Percentiles rank a stretch among this genome's conserved stretches.
phyloP scores from a whole-genome alignment of 2,888 invertebrate genomes.

The Drosophila meridionalis region DNA sequence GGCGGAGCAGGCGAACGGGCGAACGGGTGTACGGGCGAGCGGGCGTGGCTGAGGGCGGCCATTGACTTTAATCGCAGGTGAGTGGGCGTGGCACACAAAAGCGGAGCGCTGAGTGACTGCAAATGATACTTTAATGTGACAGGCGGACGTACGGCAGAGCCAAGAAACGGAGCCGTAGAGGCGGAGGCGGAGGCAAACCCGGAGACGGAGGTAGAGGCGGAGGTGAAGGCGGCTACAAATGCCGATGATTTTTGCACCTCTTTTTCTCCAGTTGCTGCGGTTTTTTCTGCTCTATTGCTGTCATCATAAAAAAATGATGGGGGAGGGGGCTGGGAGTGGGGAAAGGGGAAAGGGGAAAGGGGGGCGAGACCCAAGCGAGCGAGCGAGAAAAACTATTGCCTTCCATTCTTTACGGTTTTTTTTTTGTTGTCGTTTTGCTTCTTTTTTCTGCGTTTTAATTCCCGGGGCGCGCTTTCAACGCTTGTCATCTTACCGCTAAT shows the following conservation, averaged over 20 bases:
- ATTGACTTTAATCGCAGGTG: constrained; percentile 65
- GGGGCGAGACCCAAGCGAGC: background rate
- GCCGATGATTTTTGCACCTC: constrained; percentile 76
- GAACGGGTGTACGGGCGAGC: too few species aligned
- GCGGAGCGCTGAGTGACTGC: constrained; percentile 66
- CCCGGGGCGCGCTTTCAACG: constrained; percentile 78
- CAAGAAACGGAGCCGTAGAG: background rate
- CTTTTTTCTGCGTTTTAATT: constrained; percentile 66
- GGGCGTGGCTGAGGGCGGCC: constrained; percentile 38
- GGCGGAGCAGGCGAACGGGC: background rate
- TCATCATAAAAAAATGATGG: constrained; percentile 45
- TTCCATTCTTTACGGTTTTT: constrained; percentile 42
- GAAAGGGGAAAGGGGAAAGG: background rate
- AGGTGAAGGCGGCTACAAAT: constrained; percentile 11
- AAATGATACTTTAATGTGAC: constrained; percentile 79
- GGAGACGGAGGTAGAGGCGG: background rate
- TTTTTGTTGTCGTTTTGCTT: constrained; percentile 13
- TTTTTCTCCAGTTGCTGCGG: constrained; percentile 26
- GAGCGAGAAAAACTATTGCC: constrained; percentile 60
- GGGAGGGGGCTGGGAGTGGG: too few species aligned
- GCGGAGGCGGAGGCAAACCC: background rate
- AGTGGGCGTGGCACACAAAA: constrained; percentile 19
- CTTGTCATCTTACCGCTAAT: constrained; percentile 80
- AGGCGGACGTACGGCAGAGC: constrained; percentile 48
- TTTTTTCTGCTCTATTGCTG: constrained; percentile 62